These are phyloP conservation scores for Rhabdomys pumilio DNA, from an alignment of 2,797 vertebrate genomes.

Conservation along the genomic window DNA sequence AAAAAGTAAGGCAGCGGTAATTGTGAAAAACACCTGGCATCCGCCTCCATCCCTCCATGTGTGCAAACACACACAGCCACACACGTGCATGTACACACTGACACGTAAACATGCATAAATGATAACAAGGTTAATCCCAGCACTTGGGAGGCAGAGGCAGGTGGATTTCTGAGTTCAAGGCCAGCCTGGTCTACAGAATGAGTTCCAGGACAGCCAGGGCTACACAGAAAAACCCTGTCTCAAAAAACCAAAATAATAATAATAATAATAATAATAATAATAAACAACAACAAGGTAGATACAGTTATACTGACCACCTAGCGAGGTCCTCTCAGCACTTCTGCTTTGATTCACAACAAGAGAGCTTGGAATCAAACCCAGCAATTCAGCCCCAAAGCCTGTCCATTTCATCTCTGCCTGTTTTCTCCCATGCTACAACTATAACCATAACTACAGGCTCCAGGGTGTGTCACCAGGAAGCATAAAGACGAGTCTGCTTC, in stretches of 20 bases:
- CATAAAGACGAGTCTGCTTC: background rate
- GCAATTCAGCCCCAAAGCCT: background rate
- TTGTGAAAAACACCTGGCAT: background rate
- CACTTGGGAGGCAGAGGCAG: too few species aligned
- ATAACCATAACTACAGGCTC: background rate
- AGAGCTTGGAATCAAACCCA: background rate
- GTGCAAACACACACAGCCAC: background rate
- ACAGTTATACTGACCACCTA: background rate
- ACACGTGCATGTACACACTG: background rate
- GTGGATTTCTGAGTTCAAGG: too few species aligned
- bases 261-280: background rate
- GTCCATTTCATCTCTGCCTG: background rate
- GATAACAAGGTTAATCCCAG: background rate
- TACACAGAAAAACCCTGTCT: too few species aligned
- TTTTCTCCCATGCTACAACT: background rate
- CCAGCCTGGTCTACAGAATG: too few species aligned
- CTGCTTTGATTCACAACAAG: background rate
- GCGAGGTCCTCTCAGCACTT: background rate
- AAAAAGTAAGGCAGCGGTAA: background rate
- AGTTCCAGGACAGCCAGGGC: too few species aligned
- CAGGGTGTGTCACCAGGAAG: background rate
- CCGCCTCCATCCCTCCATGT: background rate
- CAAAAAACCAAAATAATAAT: too few species aligned
- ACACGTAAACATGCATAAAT: background rate
- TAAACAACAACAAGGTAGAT: background rate